Base-by-base conservation (phyloP, 2,113 vertebrate genomes). In the Paraplagusia blochii region DNA sequence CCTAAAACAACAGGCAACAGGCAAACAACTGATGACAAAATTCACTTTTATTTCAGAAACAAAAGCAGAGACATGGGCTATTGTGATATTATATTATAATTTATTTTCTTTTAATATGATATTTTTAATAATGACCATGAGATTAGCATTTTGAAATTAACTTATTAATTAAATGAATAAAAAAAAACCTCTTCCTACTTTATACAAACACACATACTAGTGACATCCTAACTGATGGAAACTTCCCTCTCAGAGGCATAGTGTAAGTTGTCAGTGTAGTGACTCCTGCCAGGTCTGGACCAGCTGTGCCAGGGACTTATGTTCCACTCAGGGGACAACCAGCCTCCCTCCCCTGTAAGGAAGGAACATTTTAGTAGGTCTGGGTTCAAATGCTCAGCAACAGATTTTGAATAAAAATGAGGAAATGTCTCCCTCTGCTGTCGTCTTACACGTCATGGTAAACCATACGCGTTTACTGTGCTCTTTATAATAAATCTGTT, bases 341-440 rank as follows among this genome's bases (percentile, higher is more conserved):
- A 74, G 44, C 71, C 69, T 78, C 34, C 38, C 70, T 72, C 46
- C 22, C 33, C n/a, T 15, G 9, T 7, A 29, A 29, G 36, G 58
- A 49, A 68, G n/a, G 46, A 42, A 51, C 48, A 58, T 55, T 0
- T 5, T 53, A 63, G 53, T 34, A 67, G 49, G 34, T 58, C 63
- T 76, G 64, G 72, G 69, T 63, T 74, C 60, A 69, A 66, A 53
- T 11, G 3, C 49, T 4, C 5, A 58, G 63, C 42, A 49, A 66
- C 16, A 34, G 44, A 36, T 12, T 45, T 10, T 72, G 59, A 53
- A 43, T 43, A 48, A 62, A 46, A 19, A 72, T 59, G 72, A 70
- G 48, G 65, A 44, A 35, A 81, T 47, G 79, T 78, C 79, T 84
- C 88, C 87, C 86, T 86, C 89, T 89, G 67, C 81, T 87, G 88